These are phyloP conservation scores for Chaetophractus vellerosus DNA, from an alignment of 2,797 vertebrate species.

Conservation along the genomic window DNA sequence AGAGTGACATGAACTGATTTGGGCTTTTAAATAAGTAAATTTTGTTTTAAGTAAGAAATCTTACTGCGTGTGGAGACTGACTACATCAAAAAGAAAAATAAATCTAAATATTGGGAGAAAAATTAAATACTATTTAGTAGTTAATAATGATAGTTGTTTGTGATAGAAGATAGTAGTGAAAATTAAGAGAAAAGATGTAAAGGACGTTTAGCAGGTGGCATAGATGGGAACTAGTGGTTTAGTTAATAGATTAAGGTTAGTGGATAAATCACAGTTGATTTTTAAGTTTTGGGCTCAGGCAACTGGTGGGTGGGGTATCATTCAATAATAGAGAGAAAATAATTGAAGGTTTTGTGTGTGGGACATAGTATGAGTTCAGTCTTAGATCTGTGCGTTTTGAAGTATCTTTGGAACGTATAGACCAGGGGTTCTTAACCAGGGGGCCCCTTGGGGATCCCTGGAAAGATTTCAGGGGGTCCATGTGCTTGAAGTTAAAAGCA, in stretches of 20 bases:
- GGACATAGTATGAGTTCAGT: too few relatives aligned
- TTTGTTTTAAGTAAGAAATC: not conserved
- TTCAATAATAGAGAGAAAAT: too few relatives aligned
- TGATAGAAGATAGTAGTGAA: not conserved
- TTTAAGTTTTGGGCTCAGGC: too few relatives aligned
- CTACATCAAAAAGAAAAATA: not conserved
- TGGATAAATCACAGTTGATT: too few relatives aligned
- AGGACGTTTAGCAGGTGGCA: not conserved
- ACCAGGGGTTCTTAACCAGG: too few relatives aligned
- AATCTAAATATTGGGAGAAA: not conserved
- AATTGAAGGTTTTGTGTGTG: too few relatives aligned
- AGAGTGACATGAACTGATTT: not conserved
- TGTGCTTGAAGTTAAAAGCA: too few relatives aligned
- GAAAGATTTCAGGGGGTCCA: too few relatives aligned
- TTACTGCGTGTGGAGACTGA: not conserved
- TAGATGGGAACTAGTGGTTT: not conserved
- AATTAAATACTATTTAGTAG: not conserved
- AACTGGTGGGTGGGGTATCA: too few relatives aligned
- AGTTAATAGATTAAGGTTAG: not conserved
- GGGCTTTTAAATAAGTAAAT: not conserved
- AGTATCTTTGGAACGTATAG: too few relatives aligned
- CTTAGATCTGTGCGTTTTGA: too few relatives aligned
- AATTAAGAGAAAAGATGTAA: not conserved
- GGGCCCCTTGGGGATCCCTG: too few relatives aligned
- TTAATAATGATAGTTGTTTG: not conserved